Percentiles rank a stretch among this genome's conserved stretches.
phyloP scores from a whole-genome alignment of 2,113 vertebrate genomes.

The Stegastes partitus region DNA sequence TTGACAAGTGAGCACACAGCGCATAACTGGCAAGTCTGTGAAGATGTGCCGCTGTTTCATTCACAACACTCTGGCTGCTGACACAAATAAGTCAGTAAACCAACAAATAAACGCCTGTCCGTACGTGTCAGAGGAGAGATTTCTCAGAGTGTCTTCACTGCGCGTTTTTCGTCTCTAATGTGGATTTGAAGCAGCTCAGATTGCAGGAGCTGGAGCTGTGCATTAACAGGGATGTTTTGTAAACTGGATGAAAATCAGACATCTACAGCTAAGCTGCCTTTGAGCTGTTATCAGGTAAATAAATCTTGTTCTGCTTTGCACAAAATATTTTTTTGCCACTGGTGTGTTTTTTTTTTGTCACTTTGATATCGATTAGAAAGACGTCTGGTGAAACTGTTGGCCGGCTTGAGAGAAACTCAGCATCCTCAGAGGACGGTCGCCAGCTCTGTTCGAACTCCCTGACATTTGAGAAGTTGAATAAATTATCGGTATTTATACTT shows the following conservation, averaged over 20 bases:
- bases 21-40: constrained; percentile 43
- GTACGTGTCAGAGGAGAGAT: constrained; percentile 32
- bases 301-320: constrained; percentile 22
- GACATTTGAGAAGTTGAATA: constrained; percentile 36
- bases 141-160: constrained; percentile 22
- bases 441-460: constrained; percentile 15
- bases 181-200: constrained; percentile 5
- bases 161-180: constrained; percentile 27
- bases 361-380: constrained; percentile 60
- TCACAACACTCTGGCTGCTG: constrained; percentile 32
- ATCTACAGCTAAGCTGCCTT: constrained; percentile 35
- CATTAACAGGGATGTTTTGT: constrained; percentile 31
- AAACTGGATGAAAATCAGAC: constrained; percentile 42
- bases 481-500: constrained; percentile 20
- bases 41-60: constrained; percentile 42
- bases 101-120: constrained; percentile 38
- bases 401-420: constrained; percentile 36
- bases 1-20: constrained; percentile 60
- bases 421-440: constrained; percentile 9
- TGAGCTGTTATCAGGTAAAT: constrained; percentile 30
- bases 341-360: constrained; percentile 47
- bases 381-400: constrained; percentile 43
- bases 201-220: constrained; percentile 8
- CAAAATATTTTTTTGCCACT: constrained; percentile 22
- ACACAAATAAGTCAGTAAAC: constrained; percentile 44